A percentile compares a stretch with the other conserved stretches of the same genome.
phyloP scores from a whole-genome alignment of 2,888 invertebrate species.

The Phrixothrix hirtus region DNA sequence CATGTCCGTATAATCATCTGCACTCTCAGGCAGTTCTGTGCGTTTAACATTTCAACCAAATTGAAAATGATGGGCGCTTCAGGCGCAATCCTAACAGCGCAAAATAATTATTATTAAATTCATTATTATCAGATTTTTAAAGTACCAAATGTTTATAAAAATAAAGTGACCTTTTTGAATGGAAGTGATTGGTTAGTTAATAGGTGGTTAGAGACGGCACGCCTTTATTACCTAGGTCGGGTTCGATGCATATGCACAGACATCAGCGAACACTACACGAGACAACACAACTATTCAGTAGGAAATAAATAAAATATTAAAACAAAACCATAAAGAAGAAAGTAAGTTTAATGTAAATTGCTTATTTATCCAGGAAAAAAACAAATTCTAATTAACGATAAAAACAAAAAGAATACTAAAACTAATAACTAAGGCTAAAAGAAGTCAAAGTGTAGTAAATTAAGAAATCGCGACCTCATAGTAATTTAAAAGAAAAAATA shows the following conservation, averaged over 20 bases:
- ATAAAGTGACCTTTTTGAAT: slow-evolving; percentile 50
- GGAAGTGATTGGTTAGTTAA: slow-evolving; percentile 54
- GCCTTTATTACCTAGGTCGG: slow-evolving; percentile 24
- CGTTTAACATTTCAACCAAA: slow-evolving; percentile 43
- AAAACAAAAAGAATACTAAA: slow-evolving; percentile 32
- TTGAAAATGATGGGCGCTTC: slow-evolving; percentile 30
- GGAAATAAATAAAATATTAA: slow-evolving; percentile 36
- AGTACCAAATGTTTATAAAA: slow-evolving; percentile 44
- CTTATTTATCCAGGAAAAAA: slow-evolving; percentile 37
- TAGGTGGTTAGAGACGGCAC: slow-evolving; percentile 44
- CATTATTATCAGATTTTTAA: slow-evolving; percentile 35
- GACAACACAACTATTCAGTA: slow-evolving; percentile 46
- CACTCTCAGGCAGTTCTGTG: slow-evolving; percentile 49
- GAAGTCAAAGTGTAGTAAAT: slow-evolving; percentile 28
- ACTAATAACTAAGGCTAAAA: slow-evolving; percentile 39
- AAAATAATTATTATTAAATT: slow-evolving; percentile 32
- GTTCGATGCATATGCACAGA: slow-evolving; percentile 43
- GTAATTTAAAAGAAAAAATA: slow-evolving; percentile 33
- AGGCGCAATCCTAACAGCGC: slow-evolving; percentile 15
- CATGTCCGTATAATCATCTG: slow-evolving; percentile 49
- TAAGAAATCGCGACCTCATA: slow-evolving; percentile 21
- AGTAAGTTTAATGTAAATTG: slow-evolving; percentile 40
- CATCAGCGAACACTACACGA: slow-evolving; percentile 51
- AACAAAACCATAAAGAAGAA: slow-evolving; percentile 41
- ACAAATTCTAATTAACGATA: slow-evolving; percentile 43